Percentiles rank a stretch among this genome's conserved stretches.
Evolutionary conservation across 2,797 vertebrate genomes (phyloP).

Genomic region (Aulostomus chinensis): DNA sequence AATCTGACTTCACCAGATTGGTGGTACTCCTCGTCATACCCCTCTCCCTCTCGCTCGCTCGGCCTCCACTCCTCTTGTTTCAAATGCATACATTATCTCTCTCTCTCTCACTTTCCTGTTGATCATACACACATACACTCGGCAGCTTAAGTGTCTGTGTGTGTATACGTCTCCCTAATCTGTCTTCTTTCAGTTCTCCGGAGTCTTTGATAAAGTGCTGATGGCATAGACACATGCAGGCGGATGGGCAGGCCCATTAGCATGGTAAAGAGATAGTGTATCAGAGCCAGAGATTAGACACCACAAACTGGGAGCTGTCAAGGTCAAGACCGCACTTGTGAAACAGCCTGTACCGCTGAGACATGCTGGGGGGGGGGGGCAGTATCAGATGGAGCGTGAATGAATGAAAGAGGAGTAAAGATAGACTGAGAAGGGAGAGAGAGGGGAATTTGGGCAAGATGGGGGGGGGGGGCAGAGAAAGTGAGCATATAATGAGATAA

Average conservation of each 20-base stretch:
- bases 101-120: conserved; percentile 54
- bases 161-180: conserved; percentile 70
- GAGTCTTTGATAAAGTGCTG: conserved; percentile 82
- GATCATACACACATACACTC: conserved; percentile 44
- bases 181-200: conserved; percentile 63
- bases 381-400: conserved; percentile 41
- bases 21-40: conserved; percentile 56
- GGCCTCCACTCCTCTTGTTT: conserved; percentile 27
- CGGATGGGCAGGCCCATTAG: conserved; percentile 73
- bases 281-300: conserved; percentile 80
- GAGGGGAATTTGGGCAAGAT: conserved; percentile 1
- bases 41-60: conserved; percentile 13
- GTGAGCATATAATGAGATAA: conserved; percentile 25
- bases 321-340: conserved; percentile 82
- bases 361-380: conserved; percentile 31
- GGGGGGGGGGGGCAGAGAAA: conserved; percentile 3
- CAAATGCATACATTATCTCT: conserved; percentile 51
- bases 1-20: conserved; percentile 62
- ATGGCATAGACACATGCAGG: conserved; percentile 69
- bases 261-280: conserved; percentile 82
- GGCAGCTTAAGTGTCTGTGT: conserved; percentile 45
- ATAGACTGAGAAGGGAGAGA: conserved; percentile 3
- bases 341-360: conserved; percentile 67
- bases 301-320: conserved; percentile 78
- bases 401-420: conserved; percentile 34